Evolutionary conservation across 2,113 vertebrate species (phyloP).

Genomic region (Gavialis gangeticus): DNA sequence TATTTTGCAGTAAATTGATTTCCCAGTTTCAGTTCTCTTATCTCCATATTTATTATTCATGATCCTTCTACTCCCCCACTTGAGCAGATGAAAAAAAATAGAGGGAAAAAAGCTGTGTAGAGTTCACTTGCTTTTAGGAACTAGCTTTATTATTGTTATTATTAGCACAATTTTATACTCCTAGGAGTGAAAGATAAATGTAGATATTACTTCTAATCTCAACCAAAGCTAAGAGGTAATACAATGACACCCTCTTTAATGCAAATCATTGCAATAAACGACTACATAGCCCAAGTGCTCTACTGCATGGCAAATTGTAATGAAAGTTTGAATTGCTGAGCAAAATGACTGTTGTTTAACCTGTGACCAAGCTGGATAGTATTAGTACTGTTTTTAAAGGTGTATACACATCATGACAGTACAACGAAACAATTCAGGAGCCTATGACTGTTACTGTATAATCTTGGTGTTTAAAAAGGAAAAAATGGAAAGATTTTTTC

Average conservation of each 20-base stretch:
- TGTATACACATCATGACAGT: background rate
- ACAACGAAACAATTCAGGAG: constrained; percentile 24
- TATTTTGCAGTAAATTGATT: constrained; percentile 88
- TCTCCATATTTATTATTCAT: constrained; percentile 88
- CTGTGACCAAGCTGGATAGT: constrained; percentile 21
- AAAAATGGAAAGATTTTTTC: background rate
- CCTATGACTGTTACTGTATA: background rate
- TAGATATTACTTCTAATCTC: constrained; percentile 72
- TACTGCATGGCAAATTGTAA: constrained; percentile 66
- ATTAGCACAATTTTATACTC: constrained; percentile 67
- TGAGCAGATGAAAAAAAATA: constrained; percentile 40
- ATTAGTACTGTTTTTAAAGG: constrained; percentile 52
- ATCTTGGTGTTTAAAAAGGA: background rate
- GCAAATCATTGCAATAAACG: constrained; percentile 74
- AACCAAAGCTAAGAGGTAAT: constrained; percentile 69
- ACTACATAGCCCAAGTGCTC: constrained; percentile 65
- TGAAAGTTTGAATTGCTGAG: constrained; percentile 60
- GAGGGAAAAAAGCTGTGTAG: constrained; percentile 14
- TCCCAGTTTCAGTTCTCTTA: constrained; percentile 87
- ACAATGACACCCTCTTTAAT: constrained; percentile 66
- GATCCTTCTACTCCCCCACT: constrained; percentile 74
- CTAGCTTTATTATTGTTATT: constrained; percentile 74
- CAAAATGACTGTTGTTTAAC: constrained; percentile 64
- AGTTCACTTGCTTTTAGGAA: constrained; percentile 71
- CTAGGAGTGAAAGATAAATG: constrained; percentile 70